Evolutionary conservation across 2,113 vertebrate genomes (phyloP), one percentile per base, ranked within the genome.

Genomic region (Albula goreensis): DNA sequence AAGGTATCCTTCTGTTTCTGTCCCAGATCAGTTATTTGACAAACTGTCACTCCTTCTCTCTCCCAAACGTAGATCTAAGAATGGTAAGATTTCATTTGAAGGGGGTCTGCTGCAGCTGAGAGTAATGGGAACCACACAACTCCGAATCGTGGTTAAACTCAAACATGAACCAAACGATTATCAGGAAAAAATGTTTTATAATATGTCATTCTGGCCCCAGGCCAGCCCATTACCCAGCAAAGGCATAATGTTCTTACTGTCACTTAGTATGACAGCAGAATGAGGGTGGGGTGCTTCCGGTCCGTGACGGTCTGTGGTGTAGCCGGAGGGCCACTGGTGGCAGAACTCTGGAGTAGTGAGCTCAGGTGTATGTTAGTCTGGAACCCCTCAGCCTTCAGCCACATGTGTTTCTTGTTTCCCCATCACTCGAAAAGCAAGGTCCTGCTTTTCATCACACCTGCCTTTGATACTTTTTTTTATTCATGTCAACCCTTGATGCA

Each of bases 341-440:
- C 22, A 66, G 60, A 22, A 66, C 60, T 66, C 15, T 15, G 60
- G 19, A 31, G 22, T 25, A 9, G n/a, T 31, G n/a, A 31, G 70
- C 70, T 74, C 70, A 74, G 70, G 82, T 19, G 13, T 81, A 4
- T 81, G 60, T 51, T 9, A 52, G 48, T 85, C 91, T 94, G 92
- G 89, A 92, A 94, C 93, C 91, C 92, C 91, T 95, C 91, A 92
- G 90, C 81, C 89, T 90, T 91, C 92, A 91, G 86, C 90, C 89
- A 94, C 94, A 95, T 94, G 92, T 94, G 93, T 92, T 91, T 90
- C 91, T 92, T 88, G 90, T 94, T 93, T 92, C 56, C 63, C 51
- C 87, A 90, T 86, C 88, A 84, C 89, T 85, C 91, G 90, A 85
- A 89, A 86, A 89, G 87, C 89, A 78, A 78, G 85, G 87, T 50